A percentile compares a stretch with the other conserved stretches of the same genome.
Conservation (phyloP, 2,888 invertebrate genomes). For the Alloplasta piceator region DNA sequence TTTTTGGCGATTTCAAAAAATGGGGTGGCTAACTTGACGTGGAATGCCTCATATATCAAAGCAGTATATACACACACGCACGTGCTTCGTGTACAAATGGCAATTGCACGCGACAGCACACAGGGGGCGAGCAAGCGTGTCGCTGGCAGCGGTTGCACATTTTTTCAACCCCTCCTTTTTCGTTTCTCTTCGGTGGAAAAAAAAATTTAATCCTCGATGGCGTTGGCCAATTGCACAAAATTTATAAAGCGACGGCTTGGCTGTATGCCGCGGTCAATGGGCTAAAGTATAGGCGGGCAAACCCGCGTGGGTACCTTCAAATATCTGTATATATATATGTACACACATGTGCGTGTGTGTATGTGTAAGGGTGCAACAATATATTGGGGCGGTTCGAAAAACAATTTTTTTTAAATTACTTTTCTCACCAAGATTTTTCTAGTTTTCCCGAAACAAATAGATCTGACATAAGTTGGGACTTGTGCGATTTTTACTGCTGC, state of each 20-base stretch:
- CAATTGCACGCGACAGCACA: conserved; percentile 64
- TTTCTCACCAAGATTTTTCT: too few species aligned
- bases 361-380: too few species aligned
- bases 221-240: conserved; percentile 73
- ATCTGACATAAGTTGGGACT: too few species aligned
- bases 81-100: conserved; percentile 56
- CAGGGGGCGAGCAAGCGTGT: conserved; percentile 59
- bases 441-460: too few species aligned
- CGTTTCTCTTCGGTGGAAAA: conserved; percentile 43
- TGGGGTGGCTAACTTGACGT: too few species aligned
- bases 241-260: conserved; percentile 73
- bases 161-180: conserved; percentile 60
- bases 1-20: too few species aligned
- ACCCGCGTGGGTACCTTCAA: conserved; percentile 38
- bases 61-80: conserved; percentile 3
- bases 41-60: too few species aligned
- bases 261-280: conserved; percentile 38
- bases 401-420: too few species aligned
- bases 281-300: conserved; percentile 37
- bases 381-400: too few species aligned
- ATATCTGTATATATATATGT: conserved; percentile 33
- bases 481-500: too few species aligned
- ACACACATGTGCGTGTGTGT: conserved; percentile 11
- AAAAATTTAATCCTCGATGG: conserved; percentile 67
- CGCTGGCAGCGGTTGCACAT: conserved; percentile 66